Evolutionary conservation across 2,113 vertebrate genomes (phyloP), one percentile per base, ranked within the genome.

Genomic region (Triplophysa tibetana): DNA sequence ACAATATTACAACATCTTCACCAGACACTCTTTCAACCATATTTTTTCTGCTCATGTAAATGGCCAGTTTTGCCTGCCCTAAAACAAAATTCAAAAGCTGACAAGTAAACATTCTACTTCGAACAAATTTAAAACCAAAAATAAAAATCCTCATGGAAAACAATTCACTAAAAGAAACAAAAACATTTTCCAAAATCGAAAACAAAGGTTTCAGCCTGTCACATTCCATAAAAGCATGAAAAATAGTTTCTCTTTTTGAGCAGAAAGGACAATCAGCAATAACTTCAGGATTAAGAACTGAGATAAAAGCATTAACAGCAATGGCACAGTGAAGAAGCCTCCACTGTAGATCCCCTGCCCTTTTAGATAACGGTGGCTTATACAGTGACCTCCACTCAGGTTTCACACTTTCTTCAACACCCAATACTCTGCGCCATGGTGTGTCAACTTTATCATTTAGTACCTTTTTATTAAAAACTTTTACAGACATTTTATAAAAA

Each of bases 151-250:
- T 19, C 63, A 65, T 65, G 17, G 29, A 38, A 65, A 63, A 33
- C 5, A 38, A 65, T 38, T 65, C 14, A 1, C 8, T 38, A 65
- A 21, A 67, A 21, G 3, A 45, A 45, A 2, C 21, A 4, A 67
- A 67, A 4, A 43, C 4, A 5, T 67, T 66, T 43, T 67, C 19
- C 38, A 67, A 45, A 13, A 21, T 1, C 5, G 13, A 23, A 14
- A 67, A 43, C 23, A 67, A 67, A 23, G 38, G 65, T 45, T 45
- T 43, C 5, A 67, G 9, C 45, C 63, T 65, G 33, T 38, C 16
- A n/a, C 63, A 65, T 41, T 65, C 29, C 65, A 67, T 67, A 41
- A 65, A 65, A 65, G 19, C 38, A 66, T 43, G 64, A 66, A 21
- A 41, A n/a, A 43, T 3, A 8, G 61, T 43, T 13, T 66, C 2